Conservation (phyloP, 2,113 vertebrate genomes). For the Bubo scandiacus region DNA sequence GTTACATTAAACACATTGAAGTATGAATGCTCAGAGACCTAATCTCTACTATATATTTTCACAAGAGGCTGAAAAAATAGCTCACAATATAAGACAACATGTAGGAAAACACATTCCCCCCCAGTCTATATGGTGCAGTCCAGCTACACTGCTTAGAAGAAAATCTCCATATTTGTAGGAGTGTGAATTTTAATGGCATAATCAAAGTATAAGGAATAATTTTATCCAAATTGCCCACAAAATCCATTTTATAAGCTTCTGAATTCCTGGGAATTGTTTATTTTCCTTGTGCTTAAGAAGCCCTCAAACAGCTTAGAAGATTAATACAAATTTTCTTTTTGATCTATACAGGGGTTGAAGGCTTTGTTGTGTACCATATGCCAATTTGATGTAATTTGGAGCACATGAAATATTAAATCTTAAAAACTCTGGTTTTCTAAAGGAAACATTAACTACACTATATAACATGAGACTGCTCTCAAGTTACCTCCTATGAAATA, state of each 20-base stretch:
- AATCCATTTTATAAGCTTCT: slow-evolving; percentile 41
- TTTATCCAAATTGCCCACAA: slow-evolving; percentile 29
- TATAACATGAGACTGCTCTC: slow-evolving; percentile 36
- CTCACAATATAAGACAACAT: not conserved
- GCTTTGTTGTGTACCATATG: slow-evolving; percentile 45
- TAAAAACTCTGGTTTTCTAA: slow-evolving; percentile 52
- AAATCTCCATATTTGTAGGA: not conserved
- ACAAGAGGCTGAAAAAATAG: not conserved
- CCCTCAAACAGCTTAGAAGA: slow-evolving; percentile 1
- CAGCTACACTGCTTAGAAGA: not conserved
- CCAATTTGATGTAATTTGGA: slow-evolving; percentile 62
- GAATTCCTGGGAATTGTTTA: not conserved
- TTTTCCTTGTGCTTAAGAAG: slow-evolving; percentile 20
- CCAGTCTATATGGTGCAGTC: not conserved
- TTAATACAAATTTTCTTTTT: slow-evolving; percentile 49
- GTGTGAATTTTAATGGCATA: slow-evolving; percentile 38
- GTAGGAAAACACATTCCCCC: not conserved
- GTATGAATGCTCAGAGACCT: not conserved
- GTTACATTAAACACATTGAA: not conserved
- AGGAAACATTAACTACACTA: slow-evolving; percentile 42
- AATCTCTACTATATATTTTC: not conserved
- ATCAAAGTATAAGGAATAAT: not conserved
- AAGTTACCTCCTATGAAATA: slow-evolving; percentile 2
- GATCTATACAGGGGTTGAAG: slow-evolving; percentile 24
- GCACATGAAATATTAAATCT: slow-evolving; percentile 60